Conservation (phyloP, 2,888 invertebrate genomes). For the Aleiodes testaceus region DNA sequence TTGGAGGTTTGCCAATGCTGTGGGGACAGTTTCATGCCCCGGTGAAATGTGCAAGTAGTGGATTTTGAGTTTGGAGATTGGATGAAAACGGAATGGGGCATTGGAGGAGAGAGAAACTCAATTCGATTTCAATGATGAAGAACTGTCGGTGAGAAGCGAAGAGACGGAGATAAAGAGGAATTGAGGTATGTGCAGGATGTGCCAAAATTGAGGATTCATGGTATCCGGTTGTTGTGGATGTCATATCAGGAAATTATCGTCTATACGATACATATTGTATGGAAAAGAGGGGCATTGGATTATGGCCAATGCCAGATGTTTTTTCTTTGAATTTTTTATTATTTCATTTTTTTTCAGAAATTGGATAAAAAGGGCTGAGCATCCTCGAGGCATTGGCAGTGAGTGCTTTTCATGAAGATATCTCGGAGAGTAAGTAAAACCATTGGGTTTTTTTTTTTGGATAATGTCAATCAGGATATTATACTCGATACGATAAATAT, state of each 20-base stretch:
- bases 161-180: background rate
- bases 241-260: constrained; percentile 40
- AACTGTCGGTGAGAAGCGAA: constrained; percentile 26
- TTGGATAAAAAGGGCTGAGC: no score
- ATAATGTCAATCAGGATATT: constrained; percentile 39
- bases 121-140: constrained; percentile 36
- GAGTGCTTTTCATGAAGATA: no score
- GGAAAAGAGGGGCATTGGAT: constrained; percentile 17
- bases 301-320: constrained; percentile 38
- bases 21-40: constrained; percentile 20
- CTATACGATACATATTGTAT: constrained; percentile 36
- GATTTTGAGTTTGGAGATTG: constrained; percentile 33
- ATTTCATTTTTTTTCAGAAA: no score
- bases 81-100: background rate
- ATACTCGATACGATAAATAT: constrained; percentile 36
- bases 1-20: constrained; percentile 43
- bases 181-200: constrained; percentile 12
- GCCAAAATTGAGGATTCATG: constrained; percentile 37
- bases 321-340: constrained; percentile 32
- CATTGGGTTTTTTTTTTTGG: no score
- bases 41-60: constrained; percentile 32
- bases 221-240: constrained; percentile 37
- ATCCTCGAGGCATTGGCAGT: no score
- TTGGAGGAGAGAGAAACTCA: background rate
- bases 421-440: no score